Conservation (phyloP, 2,888 invertebrate species). For the Phlogophora meticulosa region DNA sequence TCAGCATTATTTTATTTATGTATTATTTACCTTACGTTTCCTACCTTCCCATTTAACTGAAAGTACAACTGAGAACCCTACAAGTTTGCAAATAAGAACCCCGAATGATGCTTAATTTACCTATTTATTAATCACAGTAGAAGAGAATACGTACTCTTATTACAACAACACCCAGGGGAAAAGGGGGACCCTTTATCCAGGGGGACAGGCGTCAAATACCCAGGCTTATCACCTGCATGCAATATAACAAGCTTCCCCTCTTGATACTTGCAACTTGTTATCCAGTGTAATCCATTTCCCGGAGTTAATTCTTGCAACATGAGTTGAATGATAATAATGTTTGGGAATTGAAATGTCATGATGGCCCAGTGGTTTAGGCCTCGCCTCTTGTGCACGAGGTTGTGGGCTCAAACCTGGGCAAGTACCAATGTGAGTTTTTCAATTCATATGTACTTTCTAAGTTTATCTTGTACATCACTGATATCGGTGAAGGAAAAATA, state of each 20-base stretch:
- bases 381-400: too few relatives aligned
- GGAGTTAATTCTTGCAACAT: conserved; percentile 56
- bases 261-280: conserved; percentile 52
- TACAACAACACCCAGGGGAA: conserved; percentile 48
- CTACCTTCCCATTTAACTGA: too few relatives aligned
- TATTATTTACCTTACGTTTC: too few relatives aligned
- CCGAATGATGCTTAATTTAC: conserved; percentile 5
- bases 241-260: conserved; percentile 46
- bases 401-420: too few relatives aligned
- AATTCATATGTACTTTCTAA: too few relatives aligned
- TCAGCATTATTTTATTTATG: too few relatives aligned
- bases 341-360: too few relatives aligned
- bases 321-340: conserved; percentile 51
- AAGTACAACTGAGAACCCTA: too few relatives aligned
- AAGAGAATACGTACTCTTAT: conserved; percentile 29
- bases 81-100: conserved; percentile 14
- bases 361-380: too few relatives aligned
- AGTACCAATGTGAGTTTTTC: too few relatives aligned
- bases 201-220: conserved; percentile 40
- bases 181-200: conserved; percentile 11
- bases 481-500: too few relatives aligned
- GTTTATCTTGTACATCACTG: too few relatives aligned
- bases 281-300: conserved; percentile 52
- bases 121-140: conserved; percentile 40
- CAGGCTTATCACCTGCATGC: conserved; percentile 59